Evolutionary conservation across 2,113 vertebrate genomes (phyloP).

Genomic region (Mustelus asterias): DNA sequence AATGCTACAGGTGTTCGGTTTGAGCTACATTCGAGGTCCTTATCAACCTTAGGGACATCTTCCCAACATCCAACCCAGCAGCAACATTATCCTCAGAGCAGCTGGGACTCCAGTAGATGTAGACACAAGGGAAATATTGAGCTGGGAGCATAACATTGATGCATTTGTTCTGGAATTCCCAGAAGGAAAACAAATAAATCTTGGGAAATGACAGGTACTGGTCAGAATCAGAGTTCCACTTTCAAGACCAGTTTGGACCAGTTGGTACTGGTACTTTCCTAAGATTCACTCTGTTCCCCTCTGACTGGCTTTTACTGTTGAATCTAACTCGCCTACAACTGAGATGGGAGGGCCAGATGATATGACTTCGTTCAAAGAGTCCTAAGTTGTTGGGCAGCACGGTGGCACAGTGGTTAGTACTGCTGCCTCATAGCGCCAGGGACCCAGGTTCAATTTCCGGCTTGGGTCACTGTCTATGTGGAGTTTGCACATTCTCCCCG

Average conservation of each 20-base stretch:
- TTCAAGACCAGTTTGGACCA: too few species aligned
- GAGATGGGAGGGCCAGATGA: background rate
- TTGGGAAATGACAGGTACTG: too few species aligned
- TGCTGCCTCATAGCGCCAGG: too few species aligned
- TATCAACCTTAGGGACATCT: background rate
- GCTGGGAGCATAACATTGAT: background rate
- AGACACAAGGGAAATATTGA: background rate
- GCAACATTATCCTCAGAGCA: background rate
- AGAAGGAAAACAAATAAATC: too few species aligned
- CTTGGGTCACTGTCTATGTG: too few species aligned
- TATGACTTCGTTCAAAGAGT: background rate
- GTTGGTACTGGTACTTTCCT: too few species aligned
- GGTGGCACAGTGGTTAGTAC: too few species aligned
- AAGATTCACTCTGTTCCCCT: too few species aligned
- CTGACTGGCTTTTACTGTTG: background rate
- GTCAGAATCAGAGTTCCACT: too few species aligned
- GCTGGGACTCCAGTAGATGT: background rate
- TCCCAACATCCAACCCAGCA: background rate
- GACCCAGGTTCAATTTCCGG: too few species aligned
- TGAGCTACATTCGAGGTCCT: background rate
- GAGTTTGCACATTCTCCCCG: too few species aligned
- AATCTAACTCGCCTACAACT: background rate
- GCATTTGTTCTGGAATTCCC: background rate
- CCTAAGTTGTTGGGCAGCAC: background rate
- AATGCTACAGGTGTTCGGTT: background rate